phyloP scores from a whole-genome alignment of 64 coral and sea anemone genomes.

The Acropora yongei region DNA sequence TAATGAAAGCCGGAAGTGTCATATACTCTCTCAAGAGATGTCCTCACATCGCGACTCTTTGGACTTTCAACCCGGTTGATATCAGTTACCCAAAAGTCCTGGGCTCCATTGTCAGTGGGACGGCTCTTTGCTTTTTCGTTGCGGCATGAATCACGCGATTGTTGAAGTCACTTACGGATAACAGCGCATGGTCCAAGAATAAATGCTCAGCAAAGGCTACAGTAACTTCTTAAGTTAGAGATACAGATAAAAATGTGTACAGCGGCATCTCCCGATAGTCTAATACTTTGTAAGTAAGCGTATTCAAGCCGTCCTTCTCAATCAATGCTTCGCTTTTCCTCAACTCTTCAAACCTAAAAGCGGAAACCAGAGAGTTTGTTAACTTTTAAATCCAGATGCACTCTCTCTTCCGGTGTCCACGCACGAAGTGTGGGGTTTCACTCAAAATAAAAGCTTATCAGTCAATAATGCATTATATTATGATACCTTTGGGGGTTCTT shows the following conservation, averaged over 20 bases:
- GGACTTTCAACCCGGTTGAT: too few species aligned
- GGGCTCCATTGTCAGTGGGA: too few species aligned
- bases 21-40: too few species aligned
- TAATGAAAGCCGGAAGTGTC: too few species aligned
- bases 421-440: background rate
- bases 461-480: background rate
- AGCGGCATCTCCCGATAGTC: slow-evolving; percentile 36
- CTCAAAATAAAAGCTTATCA: background rate
- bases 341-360: slow-evolving; percentile 29
- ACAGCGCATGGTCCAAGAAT: too few species aligned
- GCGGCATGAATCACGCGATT: too few species aligned
- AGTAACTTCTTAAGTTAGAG: background rate
- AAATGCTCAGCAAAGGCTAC: too few species aligned
- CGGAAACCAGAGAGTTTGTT: background rate
- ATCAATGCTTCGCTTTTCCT: slow-evolving; percentile 13
- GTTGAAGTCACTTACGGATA: too few species aligned
- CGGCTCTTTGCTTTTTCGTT: too few species aligned
- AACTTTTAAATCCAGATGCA: background rate
- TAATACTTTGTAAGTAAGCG: slow-evolving; percentile 37
- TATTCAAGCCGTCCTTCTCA: slow-evolving; percentile 54
- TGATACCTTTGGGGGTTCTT: slow-evolving; percentile 76
- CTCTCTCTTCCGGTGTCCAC: background rate
- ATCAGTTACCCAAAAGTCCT: too few species aligned
- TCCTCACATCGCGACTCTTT: too few species aligned
- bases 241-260: slow-evolving; percentile 65